Conservation (phyloP, 1,140 invertebrate genomes). For the Olivierus martensii region DNA sequence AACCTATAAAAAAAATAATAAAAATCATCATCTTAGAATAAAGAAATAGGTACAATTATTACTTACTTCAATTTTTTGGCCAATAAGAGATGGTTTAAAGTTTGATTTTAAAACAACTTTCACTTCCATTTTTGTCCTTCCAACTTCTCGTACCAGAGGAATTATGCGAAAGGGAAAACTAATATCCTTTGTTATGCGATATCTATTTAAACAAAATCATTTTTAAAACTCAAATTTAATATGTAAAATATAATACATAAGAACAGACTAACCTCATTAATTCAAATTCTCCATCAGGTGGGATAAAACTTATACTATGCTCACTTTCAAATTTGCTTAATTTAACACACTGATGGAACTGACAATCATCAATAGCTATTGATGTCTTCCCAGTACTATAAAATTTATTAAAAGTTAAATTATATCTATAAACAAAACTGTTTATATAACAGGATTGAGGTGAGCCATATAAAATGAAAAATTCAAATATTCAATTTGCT, state of each 20-base stretch:
- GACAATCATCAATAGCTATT: constrained; percentile 98
- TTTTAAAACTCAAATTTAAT: background rate
- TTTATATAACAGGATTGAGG: background rate
- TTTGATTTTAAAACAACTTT: constrained; percentile 99
- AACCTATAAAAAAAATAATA: constrained; percentile 36
- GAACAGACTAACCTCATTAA: constrained; percentile 94
- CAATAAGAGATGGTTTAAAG: constrained; percentile 94
- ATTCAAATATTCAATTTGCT: too few relatives aligned
- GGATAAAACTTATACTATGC: constrained; percentile 99
- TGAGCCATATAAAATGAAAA: background rate
- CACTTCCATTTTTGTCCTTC: constrained; percentile 98
- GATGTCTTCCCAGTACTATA: constrained; percentile 59
- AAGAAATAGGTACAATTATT: background rate
- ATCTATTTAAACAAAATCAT: constrained; percentile 41
- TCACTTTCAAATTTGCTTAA: constrained; percentile 99
- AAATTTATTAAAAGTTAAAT: constrained; percentile 25
- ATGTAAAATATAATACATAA: constrained; percentile 9
- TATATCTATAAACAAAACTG: background rate
- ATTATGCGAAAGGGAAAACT: constrained; percentile 98
- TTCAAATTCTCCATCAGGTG: constrained; percentile 99
- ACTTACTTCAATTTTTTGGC: constrained; percentile 89
- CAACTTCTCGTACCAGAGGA: constrained; percentile 92
- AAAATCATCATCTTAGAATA: background rate
- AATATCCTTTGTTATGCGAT: constrained; percentile 99
- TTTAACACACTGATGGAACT: constrained; percentile 99